Evolutionary conservation across 2,888 invertebrate species (phyloP).

Genomic region (Hydriomena furcata): DNA sequence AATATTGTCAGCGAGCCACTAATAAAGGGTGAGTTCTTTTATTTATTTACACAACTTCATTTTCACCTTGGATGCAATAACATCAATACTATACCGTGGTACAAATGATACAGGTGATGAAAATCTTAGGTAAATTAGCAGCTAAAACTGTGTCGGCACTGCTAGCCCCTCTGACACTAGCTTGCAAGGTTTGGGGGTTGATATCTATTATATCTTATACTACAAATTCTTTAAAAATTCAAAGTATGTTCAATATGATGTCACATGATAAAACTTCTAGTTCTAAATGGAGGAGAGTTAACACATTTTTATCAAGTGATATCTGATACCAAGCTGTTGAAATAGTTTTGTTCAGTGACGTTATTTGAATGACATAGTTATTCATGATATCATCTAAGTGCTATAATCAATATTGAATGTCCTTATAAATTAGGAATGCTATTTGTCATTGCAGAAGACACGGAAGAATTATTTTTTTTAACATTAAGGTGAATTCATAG

Average conservation of each 20-base stretch:
- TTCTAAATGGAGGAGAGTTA: conserved; percentile 1
- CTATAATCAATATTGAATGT: conserved; percentile 26
- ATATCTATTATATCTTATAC: no score
- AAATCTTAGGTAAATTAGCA: no score
- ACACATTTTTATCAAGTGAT: conserved; percentile 24
- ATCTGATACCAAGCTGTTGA: conserved; percentile 21
- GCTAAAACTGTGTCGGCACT: no score
- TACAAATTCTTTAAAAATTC: no score
- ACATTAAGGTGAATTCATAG: no score
- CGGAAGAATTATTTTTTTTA: neutral
- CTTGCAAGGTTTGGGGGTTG: no score
- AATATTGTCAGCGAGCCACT: conserved; percentile 84
- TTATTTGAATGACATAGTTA: conserved; percentile 2
- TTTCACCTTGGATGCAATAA: no score
- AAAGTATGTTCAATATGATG: neutral
- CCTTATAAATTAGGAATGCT: conserved; percentile 39
- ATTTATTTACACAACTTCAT: neutral
- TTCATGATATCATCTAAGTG: conserved; percentile 33
- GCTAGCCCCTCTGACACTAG: no score
- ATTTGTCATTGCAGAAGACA: conserved; percentile 48
- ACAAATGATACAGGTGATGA: no score
- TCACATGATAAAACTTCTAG: conserved; percentile 18
- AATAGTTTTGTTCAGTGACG: conserved; percentile 5
- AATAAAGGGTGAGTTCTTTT: conserved; percentile 85
- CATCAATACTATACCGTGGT: no score